A percentile compares a stretch with the other conserved stretches of the same genome.
phyloP scores from a whole-genome alignment of 2,888 invertebrate species.

The Acrobasis repandana region DNA sequence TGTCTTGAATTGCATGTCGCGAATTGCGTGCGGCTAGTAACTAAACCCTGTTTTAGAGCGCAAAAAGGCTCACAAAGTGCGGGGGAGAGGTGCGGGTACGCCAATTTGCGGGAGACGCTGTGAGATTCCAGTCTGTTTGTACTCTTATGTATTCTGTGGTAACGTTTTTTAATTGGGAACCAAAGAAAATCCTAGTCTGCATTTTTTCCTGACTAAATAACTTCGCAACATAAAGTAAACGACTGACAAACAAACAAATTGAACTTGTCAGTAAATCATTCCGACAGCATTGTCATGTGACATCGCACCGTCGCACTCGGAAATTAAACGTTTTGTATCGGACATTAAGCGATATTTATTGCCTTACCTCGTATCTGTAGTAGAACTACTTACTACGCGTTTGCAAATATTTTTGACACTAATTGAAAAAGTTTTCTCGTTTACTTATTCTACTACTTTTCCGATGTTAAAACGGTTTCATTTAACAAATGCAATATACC shows the following conservation, averaged over 20 bases:
- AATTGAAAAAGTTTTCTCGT: constrained; percentile 10
- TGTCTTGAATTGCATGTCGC: no score
- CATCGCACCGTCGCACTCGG: constrained; percentile 30
- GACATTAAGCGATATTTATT: constrained; percentile 37
- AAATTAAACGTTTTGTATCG: constrained; percentile 35
- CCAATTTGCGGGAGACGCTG: no score
- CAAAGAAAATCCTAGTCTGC: neutral
- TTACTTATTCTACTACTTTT: neutral
- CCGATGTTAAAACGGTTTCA: no score
- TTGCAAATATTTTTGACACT: constrained; percentile 1
- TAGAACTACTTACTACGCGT: constrained; percentile 4
- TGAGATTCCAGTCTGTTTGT: no score
- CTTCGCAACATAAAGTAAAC: neutral
- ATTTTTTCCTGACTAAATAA: neutral
- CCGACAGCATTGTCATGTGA: constrained; percentile 27
- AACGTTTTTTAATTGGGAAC: no score
- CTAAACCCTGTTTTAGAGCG: no score
- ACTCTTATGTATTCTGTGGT: no score
- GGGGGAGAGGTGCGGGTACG: no score
- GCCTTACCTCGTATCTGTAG: constrained; percentile 14
- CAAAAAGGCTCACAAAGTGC: no score
- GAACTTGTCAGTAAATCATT: constrained; percentile 30
- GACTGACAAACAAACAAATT: constrained; percentile 6
- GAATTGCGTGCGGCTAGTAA: no score
- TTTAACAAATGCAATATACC: no score